Percentiles rank a stretch among this genome's conserved stretches.
These are phyloP conservation scores for Pollenia griseotomentosa DNA, from an alignment of 2,888 invertebrate species.

Conservation along the genomic window DNA sequence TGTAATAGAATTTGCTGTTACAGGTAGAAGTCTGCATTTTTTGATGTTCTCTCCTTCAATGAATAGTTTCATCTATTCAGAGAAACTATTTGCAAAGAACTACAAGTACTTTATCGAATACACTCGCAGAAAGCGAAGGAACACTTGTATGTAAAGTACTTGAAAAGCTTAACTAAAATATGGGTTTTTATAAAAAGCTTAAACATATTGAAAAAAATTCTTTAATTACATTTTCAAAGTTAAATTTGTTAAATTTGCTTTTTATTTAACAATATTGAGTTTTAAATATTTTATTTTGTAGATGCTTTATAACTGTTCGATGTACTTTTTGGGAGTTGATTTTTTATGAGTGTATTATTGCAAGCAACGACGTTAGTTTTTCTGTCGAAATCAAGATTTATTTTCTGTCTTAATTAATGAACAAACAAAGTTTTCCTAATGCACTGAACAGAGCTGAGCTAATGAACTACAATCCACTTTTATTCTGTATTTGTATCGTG, in stretches of 20 bases:
- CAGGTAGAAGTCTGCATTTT: not conserved
- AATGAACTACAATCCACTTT: conserved; percentile 42
- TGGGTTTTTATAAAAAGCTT: too few relatives aligned
- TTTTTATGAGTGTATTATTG: too few relatives aligned
- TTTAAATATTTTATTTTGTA: too few relatives aligned
- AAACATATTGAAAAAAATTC: too few relatives aligned
- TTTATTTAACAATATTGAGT: too few relatives aligned
- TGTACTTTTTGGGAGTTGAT: too few relatives aligned
- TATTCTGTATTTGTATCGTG: conserved; percentile 2
- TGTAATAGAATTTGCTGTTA: not conserved
- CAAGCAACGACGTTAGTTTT: not conserved
- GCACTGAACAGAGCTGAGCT: conserved; percentile 35
- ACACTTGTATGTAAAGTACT: not conserved
- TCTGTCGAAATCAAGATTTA: conserved; percentile 28
- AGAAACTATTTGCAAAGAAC: not conserved
- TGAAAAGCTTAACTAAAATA: too few relatives aligned
- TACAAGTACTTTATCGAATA: not conserved
- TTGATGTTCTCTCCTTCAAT: not conserved
- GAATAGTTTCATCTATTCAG: not conserved
- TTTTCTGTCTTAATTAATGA: conserved; percentile 46
- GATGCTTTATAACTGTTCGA: too few relatives aligned
- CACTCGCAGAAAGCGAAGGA: not conserved
- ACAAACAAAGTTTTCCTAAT: conserved; percentile 38
- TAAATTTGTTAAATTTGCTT: too few relatives aligned
- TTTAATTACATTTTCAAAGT: too few relatives aligned